Base-by-base conservation (phyloP, 2,888 invertebrate species). In the Plemyria rubiginata region DNA sequence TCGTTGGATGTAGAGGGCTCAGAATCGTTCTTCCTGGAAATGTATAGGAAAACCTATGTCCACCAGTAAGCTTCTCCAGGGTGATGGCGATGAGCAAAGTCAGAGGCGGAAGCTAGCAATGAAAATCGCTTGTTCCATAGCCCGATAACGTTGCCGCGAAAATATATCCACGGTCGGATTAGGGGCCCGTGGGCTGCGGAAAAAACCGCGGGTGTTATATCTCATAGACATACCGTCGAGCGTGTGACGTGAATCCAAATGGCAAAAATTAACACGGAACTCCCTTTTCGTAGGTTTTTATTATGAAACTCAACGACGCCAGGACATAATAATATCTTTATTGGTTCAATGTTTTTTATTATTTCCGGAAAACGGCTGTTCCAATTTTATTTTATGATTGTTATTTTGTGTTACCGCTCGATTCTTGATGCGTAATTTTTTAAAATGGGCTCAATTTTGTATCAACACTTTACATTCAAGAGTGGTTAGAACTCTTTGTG, bases 131-230 rank as follows among this genome's bases (percentile, higher is more conserved):
- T 0, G 41, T 76, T 74, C 76, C 60, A 56, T 80, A 74, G 84
- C 86, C 80, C 40, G 58, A 68, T 64, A 62, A 53, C 28, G 66
- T 60, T 69, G 61, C 65, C 80, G 81, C 84, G 79, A 70, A 78
- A 85, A 87, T 87, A 85, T 84, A 83, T 82, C 76, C 85, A 84
- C 84, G 84, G 66, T 69, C 68, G 85, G 86, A 87, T 88, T 85
- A 86, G 81, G 86, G 82, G 78, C 74, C 76, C 73, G 65, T 58
- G 60, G 67, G 76, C 68, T 75, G 70, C 74, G 74, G 73, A 79
- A 80, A 83, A 82, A 82, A 80, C 74, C 74, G 76, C 79, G 76
- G 74, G 78, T 74, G 75, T 73, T 75, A 79, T 74, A 78, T 74
- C 71, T 78, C 78, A 74, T 76, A 81, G 78, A 82, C n/a, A n/a